Conservation (phyloP, 2,113 vertebrate genomes). For the Tympanuchus pallidicinctus region DNA sequence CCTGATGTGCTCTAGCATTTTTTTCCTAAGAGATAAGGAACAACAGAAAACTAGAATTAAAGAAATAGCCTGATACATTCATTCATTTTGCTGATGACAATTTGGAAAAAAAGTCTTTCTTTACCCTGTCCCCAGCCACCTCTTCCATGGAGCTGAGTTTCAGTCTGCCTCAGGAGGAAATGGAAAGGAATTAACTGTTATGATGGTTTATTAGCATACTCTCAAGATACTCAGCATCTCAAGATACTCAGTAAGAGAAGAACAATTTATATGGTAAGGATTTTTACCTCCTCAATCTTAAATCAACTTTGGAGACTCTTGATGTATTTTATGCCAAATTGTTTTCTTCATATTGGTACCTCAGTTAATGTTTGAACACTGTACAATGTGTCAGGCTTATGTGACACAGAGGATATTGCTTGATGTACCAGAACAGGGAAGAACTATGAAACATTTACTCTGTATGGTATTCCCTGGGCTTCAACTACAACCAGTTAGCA, state of each 20-base stretch:
- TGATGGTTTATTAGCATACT: background rate
- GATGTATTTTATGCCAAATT: background rate
- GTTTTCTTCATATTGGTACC: background rate
- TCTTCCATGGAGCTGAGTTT: background rate
- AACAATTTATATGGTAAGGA: rapidly evolving
- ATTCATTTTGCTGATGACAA: background rate
- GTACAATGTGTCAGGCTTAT: background rate
- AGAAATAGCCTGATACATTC: background rate
- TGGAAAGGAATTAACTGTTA: background rate
- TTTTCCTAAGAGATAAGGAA: background rate
- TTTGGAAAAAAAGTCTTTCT: background rate
- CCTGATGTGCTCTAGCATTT: background rate
- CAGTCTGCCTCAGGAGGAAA: background rate
- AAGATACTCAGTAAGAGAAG: background rate
- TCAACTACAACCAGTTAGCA: background rate
- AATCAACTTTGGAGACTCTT: background rate
- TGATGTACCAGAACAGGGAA: background rate
- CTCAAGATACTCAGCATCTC: background rate
- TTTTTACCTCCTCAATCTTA: background rate
- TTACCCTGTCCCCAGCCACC: background rate
- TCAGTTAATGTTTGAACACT: background rate
- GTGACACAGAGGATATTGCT: background rate
- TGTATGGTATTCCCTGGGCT: background rate
- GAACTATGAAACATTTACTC: background rate
- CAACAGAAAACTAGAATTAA: background rate